Conservation (phyloP, 1,140 invertebrate genomes). For the Solen grandis region DNA sequence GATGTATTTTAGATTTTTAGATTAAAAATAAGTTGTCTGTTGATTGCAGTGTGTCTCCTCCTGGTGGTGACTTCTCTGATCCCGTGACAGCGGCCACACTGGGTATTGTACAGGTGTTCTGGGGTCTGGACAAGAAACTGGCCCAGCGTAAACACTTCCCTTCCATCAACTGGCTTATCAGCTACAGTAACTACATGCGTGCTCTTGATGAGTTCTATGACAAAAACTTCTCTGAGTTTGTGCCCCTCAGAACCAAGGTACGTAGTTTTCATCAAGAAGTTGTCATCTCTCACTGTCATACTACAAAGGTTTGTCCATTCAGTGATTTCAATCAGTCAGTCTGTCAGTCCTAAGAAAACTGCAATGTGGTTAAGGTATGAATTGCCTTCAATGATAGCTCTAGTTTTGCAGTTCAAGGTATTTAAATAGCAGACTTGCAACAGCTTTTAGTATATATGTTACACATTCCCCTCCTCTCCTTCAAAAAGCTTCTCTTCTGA, state of each 20-base stretch:
- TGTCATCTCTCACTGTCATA: too few relatives aligned
- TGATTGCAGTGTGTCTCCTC: constrained; percentile 94
- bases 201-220: constrained; percentile 99
- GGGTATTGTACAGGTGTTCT: constrained; percentile 99
- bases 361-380: neutral
- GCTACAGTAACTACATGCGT: constrained; percentile 99
- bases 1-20: too few relatives aligned
- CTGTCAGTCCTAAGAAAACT: neutral
- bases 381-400: too few relatives aligned
- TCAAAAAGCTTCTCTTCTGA: too few relatives aligned
- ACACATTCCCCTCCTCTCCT: too few relatives aligned
- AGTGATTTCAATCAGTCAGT: too few relatives aligned
- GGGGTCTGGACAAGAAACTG: constrained; percentile 99
- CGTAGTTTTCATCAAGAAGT: neutral
- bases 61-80: constrained; percentile 99
- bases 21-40: too few relatives aligned
- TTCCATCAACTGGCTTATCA: constrained; percentile 99
- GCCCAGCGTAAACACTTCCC: constrained; percentile 99
- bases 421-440: too few relatives aligned
- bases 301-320: too few relatives aligned
- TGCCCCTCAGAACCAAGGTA: constrained; percentile 87
- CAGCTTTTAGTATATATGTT: too few relatives aligned
- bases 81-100: constrained; percentile 99
- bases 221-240: constrained; percentile 99
- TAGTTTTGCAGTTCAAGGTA: too few relatives aligned